These are phyloP conservation scores for Agrotis segetum DNA, from an alignment of 2,888 invertebrate genomes.

Conservation along the genomic window DNA sequence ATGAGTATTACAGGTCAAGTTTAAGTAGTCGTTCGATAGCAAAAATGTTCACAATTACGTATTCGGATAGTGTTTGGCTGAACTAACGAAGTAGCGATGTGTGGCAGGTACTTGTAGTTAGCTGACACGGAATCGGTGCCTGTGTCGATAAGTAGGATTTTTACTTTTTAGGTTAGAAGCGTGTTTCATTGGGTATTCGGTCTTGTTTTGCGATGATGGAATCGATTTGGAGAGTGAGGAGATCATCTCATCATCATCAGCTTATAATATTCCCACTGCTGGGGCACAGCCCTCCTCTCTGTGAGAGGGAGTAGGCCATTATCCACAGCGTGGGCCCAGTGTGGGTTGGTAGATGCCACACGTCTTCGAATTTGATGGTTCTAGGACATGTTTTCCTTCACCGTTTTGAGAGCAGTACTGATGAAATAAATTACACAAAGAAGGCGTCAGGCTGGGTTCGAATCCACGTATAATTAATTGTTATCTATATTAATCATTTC, in stretches of 20 bases:
- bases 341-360: too few relatives aligned
- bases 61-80: conserved; percentile 55
- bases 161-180: conserved; percentile 27
- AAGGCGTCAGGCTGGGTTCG: too few relatives aligned
- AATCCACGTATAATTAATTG: too few relatives aligned
- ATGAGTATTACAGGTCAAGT: conserved; percentile 16
- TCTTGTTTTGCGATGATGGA: conserved; percentile 19
- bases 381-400: too few relatives aligned
- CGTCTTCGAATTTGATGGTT: too few relatives aligned
- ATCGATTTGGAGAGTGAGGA: conserved; percentile 10
- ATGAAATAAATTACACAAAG: too few relatives aligned
- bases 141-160: conserved; percentile 41
- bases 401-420: too few relatives aligned
- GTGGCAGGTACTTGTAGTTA: conserved; percentile 49
- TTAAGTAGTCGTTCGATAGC: conserved; percentile 28
- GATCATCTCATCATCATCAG: not conserved
- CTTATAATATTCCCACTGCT: too few relatives aligned
- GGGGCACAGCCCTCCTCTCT: too few relatives aligned
- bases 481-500: too few relatives aligned
- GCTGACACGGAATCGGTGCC: conserved; percentile 35
- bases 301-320: not conserved
- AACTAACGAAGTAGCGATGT: conserved; percentile 60
- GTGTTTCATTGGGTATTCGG: conserved; percentile 3
- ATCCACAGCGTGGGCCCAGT: too few relatives aligned
- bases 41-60: conserved; percentile 59